phyloP scores from a whole-genome alignment of 2,113 vertebrate species.

The Sorex fumeus region DNA sequence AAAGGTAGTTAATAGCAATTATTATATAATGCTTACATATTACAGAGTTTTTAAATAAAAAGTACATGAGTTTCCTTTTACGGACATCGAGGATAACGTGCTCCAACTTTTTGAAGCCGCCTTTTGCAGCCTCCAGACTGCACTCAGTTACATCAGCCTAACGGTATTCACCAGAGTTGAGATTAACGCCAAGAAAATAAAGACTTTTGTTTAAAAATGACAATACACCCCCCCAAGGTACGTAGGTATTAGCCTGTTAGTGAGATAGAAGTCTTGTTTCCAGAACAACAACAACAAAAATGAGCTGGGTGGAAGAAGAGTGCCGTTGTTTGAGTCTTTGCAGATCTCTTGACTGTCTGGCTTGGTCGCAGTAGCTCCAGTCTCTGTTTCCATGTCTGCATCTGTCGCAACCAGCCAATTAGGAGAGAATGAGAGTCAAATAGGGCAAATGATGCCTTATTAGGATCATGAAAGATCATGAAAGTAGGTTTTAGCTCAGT shows the following conservation, averaged over 20 bases:
- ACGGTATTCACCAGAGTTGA: slow-evolving; percentile 2
- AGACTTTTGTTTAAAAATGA: slow-evolving; percentile 45
- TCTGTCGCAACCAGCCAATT: background rate
- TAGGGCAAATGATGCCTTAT: slow-evolving; percentile 16
- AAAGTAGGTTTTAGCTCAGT: slow-evolving; percentile 24
- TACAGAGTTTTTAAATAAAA: slow-evolving; percentile 73
- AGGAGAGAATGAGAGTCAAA: background rate
- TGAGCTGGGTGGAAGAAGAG: background rate
- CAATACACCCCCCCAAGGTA: background rate
- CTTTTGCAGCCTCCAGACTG: background rate
- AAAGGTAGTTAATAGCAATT: slow-evolving; percentile 72
- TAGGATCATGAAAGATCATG: background rate
- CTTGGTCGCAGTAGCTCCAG: too few relatives aligned
- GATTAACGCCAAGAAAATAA: slow-evolving; percentile 40
- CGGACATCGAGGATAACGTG: slow-evolving; percentile 72
- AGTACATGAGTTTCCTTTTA: slow-evolving; percentile 69
- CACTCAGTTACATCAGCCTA: background rate
- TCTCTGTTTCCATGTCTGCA: background rate
- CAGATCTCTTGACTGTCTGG: slow-evolving; percentile 21
- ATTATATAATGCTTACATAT: slow-evolving; percentile 77
- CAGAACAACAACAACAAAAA: slow-evolving; percentile 32
- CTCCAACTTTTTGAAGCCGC: slow-evolving; percentile 19
- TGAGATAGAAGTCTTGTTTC: background rate
- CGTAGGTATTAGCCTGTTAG: too few relatives aligned
- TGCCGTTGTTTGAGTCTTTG: background rate